Percentiles rank a stretch among this genome's conserved stretches.
Conservation (phyloP, 2,113 vertebrate species). For the Rissa tridactyla region DNA sequence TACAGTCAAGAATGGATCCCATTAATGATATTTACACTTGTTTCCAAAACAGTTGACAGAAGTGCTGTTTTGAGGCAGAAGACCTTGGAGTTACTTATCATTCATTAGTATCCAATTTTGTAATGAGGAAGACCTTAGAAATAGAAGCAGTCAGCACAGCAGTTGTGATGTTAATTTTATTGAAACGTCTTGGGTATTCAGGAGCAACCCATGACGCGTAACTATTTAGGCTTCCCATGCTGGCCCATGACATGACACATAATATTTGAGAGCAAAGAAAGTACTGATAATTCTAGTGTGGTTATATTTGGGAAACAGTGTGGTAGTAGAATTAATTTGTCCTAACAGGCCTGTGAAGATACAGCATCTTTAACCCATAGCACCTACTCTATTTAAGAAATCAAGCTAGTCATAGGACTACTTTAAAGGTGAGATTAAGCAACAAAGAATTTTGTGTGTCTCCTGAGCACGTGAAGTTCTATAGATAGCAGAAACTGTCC, state of each 20-base stretch:
- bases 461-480: background rate
- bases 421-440: background rate
- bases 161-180: background rate
- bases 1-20: background rate
- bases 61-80: background rate
- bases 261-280: background rate
- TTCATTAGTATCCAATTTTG: background rate
- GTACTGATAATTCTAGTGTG: background rate
- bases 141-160: background rate
- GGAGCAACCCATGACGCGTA: background rate
- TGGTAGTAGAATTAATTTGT: background rate
- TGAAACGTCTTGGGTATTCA: background rate
- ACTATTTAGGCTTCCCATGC: background rate
- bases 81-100: background rate
- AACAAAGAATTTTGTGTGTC: background rate
- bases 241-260: background rate
- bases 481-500: background rate
- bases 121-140: background rate
- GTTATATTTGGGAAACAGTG: background rate
- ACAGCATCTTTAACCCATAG: background rate
- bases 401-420: background rate
- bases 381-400: background rate
- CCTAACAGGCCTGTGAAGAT: background rate
- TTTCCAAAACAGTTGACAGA: background rate
- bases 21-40: background rate